These are phyloP conservation scores for Hyles lineata DNA, from an alignment of 2,888 invertebrate species.

Conservation along the genomic window DNA sequence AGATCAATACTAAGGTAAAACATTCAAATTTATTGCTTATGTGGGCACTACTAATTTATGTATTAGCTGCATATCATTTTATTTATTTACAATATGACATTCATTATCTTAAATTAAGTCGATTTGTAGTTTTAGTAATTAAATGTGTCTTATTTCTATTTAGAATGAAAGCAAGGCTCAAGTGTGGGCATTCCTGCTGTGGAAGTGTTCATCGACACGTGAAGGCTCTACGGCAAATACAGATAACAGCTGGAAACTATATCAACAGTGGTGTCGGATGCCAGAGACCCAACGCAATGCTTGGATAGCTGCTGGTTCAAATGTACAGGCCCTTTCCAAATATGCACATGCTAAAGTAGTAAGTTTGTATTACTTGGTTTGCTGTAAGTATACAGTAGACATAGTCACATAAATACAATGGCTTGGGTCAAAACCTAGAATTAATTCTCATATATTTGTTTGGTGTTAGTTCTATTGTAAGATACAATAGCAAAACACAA, in stretches of 20 bases:
- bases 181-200: conserved; percentile 93
- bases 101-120: too few relatives aligned
- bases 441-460: too few relatives aligned
- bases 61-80: not conserved
- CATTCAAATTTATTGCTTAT: conserved; percentile 1
- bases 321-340: conserved; percentile 89
- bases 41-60: not conserved
- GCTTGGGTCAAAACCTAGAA: not conserved
- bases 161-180: conserved; percentile 92
- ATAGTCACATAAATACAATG: not conserved
- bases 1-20: not conserved
- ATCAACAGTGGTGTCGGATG: conserved; percentile 93
- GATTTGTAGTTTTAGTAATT: not conserved
- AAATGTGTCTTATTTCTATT: conserved; percentile 35
- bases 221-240: conserved; percentile 80
- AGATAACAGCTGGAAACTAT: conserved; percentile 90
- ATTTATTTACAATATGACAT: too few relatives aligned
- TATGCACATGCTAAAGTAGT: conserved; percentile 88
- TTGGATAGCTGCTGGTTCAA: conserved; percentile 92
- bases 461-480: too few relatives aligned
- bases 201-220: conserved; percentile 86
- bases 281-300: conserved; percentile 89
- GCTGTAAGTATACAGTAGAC: not conserved
- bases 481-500: too few relatives aligned
- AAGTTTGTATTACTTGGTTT: conserved; percentile 53